Conservation (phyloP, 1,140 invertebrate genomes). For the Lethrus apterus region DNA sequence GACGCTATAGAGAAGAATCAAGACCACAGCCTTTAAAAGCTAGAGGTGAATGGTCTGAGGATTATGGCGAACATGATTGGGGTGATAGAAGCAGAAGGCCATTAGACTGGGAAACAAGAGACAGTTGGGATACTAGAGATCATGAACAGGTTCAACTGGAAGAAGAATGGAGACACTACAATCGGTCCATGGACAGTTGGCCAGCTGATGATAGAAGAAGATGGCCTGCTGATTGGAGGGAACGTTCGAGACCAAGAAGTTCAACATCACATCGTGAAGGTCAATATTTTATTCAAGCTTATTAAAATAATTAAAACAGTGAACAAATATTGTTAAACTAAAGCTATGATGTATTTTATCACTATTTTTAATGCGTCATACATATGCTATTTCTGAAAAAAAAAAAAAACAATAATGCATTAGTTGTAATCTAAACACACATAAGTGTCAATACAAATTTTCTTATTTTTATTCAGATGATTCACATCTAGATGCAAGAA, state of each 20-base stretch:
- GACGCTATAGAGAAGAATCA: conserved; percentile 29
- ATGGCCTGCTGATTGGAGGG: conserved; percentile 32
- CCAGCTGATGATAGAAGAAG: conserved; percentile 31
- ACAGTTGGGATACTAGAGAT: conserved; percentile 23
- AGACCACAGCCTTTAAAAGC: conserved; percentile 20
- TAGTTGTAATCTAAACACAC: too few species aligned
- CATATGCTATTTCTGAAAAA: not conserved
- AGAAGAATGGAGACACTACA: conserved; percentile 39
- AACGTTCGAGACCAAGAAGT: conserved; percentile 32
- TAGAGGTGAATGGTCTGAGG: conserved; percentile 27
- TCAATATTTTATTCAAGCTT: not conserved
- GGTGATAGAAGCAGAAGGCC: conserved; percentile 27
- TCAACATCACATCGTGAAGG: conserved; percentile 30
- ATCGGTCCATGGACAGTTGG: conserved; percentile 36
- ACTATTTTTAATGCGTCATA: not conserved
- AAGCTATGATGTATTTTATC: not conserved
- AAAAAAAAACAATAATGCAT: too few species aligned
- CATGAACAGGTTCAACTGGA: conserved; percentile 25
- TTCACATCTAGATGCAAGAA: conserved; percentile 18
- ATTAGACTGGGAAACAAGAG: conserved; percentile 33
- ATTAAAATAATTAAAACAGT: not conserved
- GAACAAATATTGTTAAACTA: not conserved
- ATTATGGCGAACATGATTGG: conserved; percentile 36
- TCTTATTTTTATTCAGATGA: conserved; percentile 21
- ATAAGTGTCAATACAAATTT: too few species aligned